phyloP scores from a whole-genome alignment of 2,888 invertebrate genomes.

The Apocheima hispidaria region DNA sequence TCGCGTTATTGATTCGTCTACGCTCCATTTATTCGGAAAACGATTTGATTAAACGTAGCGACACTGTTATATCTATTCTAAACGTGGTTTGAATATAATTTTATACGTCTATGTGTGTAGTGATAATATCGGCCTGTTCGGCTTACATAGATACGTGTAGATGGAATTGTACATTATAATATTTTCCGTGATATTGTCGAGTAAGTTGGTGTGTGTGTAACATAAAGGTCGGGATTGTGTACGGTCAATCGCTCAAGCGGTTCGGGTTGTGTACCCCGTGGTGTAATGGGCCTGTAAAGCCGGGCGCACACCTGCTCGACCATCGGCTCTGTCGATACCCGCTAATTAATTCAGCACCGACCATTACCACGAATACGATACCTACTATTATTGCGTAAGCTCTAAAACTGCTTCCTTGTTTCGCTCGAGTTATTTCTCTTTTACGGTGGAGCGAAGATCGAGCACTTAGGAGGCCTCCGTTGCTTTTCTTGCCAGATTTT shows the following conservation, averaged over 20 bases:
- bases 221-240: constrained; percentile 53
- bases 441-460: constrained; percentile 55
- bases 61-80: constrained; percentile 68
- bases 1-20: constrained; percentile 79
- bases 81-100: constrained; percentile 66
- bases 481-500: constrained; percentile 47
- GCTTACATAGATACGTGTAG: constrained; percentile 47
- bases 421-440: constrained; percentile 60
- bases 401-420: constrained; percentile 62
- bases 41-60: constrained; percentile 76
- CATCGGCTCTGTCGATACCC: constrained; percentile 55
- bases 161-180: constrained; percentile 47
- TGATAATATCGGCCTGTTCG: constrained; percentile 50
- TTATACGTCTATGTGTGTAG: constrained; percentile 54
- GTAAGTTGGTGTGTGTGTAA: constrained; percentile 46
- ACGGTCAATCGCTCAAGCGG: constrained; percentile 71
- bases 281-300: constrained; percentile 76
- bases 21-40: constrained; percentile 79
- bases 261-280: constrained; percentile 62
- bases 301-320: constrained; percentile 72
- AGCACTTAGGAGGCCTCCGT: constrained; percentile 54
- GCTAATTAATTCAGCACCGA: constrained; percentile 78
- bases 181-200: constrained; percentile 49
- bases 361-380: constrained; percentile 71
- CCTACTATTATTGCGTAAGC: constrained; percentile 63